phyloP scores from a whole-genome alignment of 2,888 invertebrate species.

The Harpalus rubripes region DNA sequence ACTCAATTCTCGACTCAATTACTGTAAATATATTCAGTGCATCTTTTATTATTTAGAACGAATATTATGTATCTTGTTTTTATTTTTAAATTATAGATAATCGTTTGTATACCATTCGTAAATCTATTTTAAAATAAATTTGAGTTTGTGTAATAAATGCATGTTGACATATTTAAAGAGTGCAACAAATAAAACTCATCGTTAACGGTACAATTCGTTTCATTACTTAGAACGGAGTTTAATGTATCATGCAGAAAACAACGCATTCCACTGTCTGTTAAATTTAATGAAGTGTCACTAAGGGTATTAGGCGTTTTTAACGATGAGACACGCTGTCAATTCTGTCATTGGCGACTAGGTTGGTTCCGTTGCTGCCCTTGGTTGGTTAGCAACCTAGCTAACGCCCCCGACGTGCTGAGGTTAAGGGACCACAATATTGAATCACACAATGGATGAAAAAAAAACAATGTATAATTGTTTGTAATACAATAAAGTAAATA shows the following conservation, averaged over 20 bases:
- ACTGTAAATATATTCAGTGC: no score
- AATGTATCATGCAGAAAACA: slow-evolving; percentile 5
- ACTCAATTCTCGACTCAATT: no score
- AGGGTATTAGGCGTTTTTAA: slow-evolving; percentile 41
- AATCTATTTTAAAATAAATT: no score
- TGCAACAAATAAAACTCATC: background rate
- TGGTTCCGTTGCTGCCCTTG: background rate
- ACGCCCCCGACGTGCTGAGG: background rate
- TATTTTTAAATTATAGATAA: no score
- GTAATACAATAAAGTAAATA: no score
- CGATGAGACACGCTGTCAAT: slow-evolving; percentile 20
- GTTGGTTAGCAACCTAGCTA: background rate
- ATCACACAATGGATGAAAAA: no score
- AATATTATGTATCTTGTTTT: no score
- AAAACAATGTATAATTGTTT: no score
- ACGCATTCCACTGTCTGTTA: slow-evolving; percentile 32
- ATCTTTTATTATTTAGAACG: no score
- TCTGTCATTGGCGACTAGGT: slow-evolving; percentile 26
- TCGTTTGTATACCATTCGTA: no score
- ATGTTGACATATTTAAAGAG: no score
- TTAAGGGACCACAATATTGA: background rate
- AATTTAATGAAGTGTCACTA: slow-evolving; percentile 54
- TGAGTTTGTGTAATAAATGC: no score
- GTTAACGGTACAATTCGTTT: background rate
- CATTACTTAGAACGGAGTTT: background rate